Percentiles rank a stretch among this genome's conserved stretches.
phyloP scores from a whole-genome alignment of 2,113 vertebrate species.

The Polypterus senegalus region DNA sequence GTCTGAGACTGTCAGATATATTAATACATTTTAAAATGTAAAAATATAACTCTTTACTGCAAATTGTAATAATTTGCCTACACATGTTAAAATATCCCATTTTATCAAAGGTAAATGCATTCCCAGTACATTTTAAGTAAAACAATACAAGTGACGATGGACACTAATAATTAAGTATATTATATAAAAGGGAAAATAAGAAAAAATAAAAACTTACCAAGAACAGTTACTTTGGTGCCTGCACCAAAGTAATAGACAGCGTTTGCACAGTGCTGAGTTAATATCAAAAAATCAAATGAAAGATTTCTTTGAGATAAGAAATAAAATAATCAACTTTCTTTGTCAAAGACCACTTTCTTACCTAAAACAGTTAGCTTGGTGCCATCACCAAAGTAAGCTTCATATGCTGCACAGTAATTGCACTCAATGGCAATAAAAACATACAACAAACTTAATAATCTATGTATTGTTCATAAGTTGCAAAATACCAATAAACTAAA shows the following conservation, averaged over 20 bases:
- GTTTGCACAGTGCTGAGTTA: conserved; percentile 1
- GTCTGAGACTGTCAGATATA: too few relatives aligned
- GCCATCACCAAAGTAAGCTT: conserved; percentile 30
- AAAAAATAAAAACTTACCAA: conserved; percentile 34
- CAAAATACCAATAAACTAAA: too few relatives aligned
- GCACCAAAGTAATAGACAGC: neutral
- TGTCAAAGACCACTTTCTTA: conserved; percentile 16
- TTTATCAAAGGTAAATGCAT: too few relatives aligned
- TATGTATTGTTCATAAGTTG: neutral
- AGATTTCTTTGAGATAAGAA: neutral
- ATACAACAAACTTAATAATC: neutral
- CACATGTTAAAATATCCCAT: too few relatives aligned
- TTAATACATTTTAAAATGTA: too few relatives aligned
- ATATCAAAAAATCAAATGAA: neutral
- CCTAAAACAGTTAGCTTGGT: conserved; percentile 26
- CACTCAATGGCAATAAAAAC: conserved; percentile 10
- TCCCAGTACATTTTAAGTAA: neutral
- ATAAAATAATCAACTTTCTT: neutral
- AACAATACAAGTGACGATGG: too few relatives aligned
- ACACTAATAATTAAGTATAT: too few relatives aligned
- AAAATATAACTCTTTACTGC: neutral
- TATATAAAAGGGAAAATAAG: too few relatives aligned
- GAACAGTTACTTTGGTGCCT: conserved; percentile 24
- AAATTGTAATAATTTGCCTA: too few relatives aligned
- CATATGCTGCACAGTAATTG: conserved; percentile 18